Evolutionary conservation across 2,797 vertebrate genomes (phyloP).

Genomic region (Enteromius fasciolatus): DNA sequence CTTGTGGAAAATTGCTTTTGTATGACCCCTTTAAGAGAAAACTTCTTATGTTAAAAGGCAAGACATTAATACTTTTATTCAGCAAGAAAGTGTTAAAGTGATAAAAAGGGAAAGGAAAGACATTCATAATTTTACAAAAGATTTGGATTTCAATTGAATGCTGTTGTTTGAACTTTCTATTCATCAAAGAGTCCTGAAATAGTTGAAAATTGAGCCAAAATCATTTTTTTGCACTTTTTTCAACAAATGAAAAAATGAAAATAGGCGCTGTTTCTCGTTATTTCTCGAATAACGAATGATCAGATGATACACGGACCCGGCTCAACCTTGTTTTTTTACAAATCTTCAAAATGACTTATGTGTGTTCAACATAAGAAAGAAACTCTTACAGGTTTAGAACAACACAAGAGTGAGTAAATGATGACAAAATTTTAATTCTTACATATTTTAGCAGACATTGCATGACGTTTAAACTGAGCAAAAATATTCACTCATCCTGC

Average conservation of each 20-base stretch:
- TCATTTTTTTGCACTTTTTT: too few relatives aligned
- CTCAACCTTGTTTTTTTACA: background rate
- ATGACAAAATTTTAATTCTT: too few relatives aligned
- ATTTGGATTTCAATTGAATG: background rate
- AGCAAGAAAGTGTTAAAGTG: background rate
- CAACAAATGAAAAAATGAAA: too few relatives aligned
- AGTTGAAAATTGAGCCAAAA: background rate
- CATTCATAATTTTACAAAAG: background rate
- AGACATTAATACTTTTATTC: background rate
- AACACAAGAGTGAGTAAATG: background rate
- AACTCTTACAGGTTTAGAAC: background rate
- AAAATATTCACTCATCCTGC: background rate
- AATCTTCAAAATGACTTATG: background rate
- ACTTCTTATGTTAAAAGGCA: background rate
- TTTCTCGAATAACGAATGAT: too few relatives aligned
- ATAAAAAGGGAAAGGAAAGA: background rate
- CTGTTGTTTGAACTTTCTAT: background rate
- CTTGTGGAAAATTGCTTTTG: too few relatives aligned
- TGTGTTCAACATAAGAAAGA: background rate
- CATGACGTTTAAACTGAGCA: background rate
- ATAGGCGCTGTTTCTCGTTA: too few relatives aligned
- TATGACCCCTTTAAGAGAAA: conserved; percentile 5
- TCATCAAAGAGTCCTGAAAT: background rate
- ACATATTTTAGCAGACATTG: background rate
- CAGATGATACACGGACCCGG: too few relatives aligned